A percentile compares a stretch with the other conserved stretches of the same genome.
Conservation (phyloP, 2,888 invertebrate genomes). For the Synergus japonicus region DNA sequence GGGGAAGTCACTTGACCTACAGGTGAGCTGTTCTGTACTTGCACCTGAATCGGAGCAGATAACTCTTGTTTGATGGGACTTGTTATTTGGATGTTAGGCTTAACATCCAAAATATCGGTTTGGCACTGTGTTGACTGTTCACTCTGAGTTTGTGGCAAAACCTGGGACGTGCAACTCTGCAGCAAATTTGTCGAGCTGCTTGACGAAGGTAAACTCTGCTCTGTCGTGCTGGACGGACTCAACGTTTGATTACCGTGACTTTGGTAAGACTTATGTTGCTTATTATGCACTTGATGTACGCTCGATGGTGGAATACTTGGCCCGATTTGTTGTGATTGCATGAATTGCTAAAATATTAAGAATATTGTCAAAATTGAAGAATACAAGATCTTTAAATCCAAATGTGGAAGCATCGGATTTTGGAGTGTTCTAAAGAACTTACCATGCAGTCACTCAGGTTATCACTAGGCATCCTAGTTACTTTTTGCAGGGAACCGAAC, state of each 20-base stretch:
- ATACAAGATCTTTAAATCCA: too few species aligned
- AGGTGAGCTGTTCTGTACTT: constrained; percentile 66
- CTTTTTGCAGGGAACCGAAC: constrained; percentile 61
- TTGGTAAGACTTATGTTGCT: constrained; percentile 55
- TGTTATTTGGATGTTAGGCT: constrained; percentile 66
- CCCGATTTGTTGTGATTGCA: constrained; percentile 51
- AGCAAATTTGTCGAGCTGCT: constrained; percentile 51
- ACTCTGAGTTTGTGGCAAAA: constrained; percentile 55
- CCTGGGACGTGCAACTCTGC: constrained; percentile 60
- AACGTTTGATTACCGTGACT: constrained; percentile 66
- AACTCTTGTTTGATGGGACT: constrained; percentile 72
- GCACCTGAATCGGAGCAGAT: constrained; percentile 68
- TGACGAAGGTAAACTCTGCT: constrained; percentile 65
- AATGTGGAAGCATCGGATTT: background rate
- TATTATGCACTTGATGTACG: constrained; percentile 60
- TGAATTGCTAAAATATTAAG: constrained; percentile 11
- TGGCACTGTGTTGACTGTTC: constrained; percentile 74
- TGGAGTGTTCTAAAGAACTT: constrained; percentile 43
- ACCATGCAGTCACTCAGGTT: constrained; percentile 67
- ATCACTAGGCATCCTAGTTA: constrained; percentile 58
- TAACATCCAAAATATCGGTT: constrained; percentile 71
- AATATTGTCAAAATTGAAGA: background rate
- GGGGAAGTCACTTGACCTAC: constrained; percentile 70
- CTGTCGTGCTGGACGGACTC: constrained; percentile 72
- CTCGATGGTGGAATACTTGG: constrained; percentile 56